Percentiles rank a stretch among this genome's conserved stretches.
Conservation (phyloP, 2,113 vertebrate species). For the Dascyllus trimaculatus region DNA sequence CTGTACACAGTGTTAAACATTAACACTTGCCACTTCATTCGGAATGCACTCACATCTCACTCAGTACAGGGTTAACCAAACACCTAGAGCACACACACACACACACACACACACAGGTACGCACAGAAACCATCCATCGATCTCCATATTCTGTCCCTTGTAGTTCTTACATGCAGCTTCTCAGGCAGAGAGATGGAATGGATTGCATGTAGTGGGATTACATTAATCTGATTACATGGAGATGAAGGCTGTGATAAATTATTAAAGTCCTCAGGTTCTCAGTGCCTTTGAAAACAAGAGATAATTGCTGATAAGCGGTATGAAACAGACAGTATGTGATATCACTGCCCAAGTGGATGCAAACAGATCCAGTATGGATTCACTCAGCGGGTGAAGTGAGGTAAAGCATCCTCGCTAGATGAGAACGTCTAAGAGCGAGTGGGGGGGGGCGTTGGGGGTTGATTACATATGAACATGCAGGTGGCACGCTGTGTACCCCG, state of each 20-base stretch:
- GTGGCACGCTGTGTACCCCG: no score
- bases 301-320: slow-evolving; percentile 44
- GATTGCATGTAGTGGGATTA: slow-evolving; percentile 37
- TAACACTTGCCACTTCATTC: slow-evolving; percentile 51
- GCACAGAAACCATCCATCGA: background rate
- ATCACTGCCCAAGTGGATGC: slow-evolving; percentile 1
- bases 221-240: slow-evolving; percentile 42
- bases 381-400: background rate
- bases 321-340: slow-evolving; percentile 13
- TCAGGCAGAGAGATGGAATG: background rate
- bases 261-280: slow-evolving; percentile 32
- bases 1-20: slow-evolving; percentile 68
- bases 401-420: background rate
- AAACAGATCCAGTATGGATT: slow-evolving; percentile 1
- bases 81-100: background rate
- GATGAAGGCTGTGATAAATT: slow-evolving; percentile 30
- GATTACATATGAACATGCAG: no score
- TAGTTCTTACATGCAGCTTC: background rate
- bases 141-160: background rate
- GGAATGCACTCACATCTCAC: slow-evolving; percentile 55
- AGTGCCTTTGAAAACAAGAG: slow-evolving; percentile 14
- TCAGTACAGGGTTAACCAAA: slow-evolving; percentile 30
- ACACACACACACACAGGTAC: background rate
- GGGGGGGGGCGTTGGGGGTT: background rate
- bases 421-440: no score